Evolutionary conservation across 2,113 vertebrate species (phyloP), one percentile per base, ranked within the genome.

Genomic region (Guaruba guarouba): DNA sequence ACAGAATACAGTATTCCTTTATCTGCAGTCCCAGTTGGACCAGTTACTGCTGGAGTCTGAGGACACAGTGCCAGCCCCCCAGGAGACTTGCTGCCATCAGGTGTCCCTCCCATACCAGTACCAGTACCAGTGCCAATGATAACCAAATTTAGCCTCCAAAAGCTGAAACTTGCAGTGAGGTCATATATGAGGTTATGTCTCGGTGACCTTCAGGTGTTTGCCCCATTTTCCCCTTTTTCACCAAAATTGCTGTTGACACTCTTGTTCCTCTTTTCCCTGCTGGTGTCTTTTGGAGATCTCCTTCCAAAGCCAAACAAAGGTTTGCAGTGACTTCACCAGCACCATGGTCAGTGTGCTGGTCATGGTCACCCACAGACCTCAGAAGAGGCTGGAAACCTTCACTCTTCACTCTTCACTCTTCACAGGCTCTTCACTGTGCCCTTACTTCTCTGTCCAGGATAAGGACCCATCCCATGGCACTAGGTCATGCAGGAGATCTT

Each of bases 181-280:
- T 17, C 2, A 0, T 15, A 2, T 1, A 7, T 16, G 6, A 35
- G 25, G 6, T 9, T 48, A 18, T 2, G 0, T 8, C 39, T 28
- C 31, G 23, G 14, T 16, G 8, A 12, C 6, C 29, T 28, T 11
- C 39, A 8, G 6, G 3, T 2, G 2, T 78, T 7, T 69, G 16
- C 31, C 15, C 41, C 33, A n/a, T 8, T 61, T 28, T 46, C 20
- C 20, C 33, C 22, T 35, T 35, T 59, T 59, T 35, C 57, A 10
- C 57, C 22, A 59, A 25, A 5, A 13, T 5, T 4, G 28, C 19
- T 27, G 31, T 29, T 46, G 35, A 9, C 7, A 24, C 29, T 2
- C 57, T 11, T 27, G 7, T 7, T 48, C 20, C 43, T 52, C 87
- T 35, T 59, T 59, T 35, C 57, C 22, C 57, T 59, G 22, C 22